A percentile compares a stretch with the other conserved stretches of the same genome.
Evolutionary conservation across 2,797 vertebrate species (phyloP).

Genomic region (Knipowitschia caucasica): DNA sequence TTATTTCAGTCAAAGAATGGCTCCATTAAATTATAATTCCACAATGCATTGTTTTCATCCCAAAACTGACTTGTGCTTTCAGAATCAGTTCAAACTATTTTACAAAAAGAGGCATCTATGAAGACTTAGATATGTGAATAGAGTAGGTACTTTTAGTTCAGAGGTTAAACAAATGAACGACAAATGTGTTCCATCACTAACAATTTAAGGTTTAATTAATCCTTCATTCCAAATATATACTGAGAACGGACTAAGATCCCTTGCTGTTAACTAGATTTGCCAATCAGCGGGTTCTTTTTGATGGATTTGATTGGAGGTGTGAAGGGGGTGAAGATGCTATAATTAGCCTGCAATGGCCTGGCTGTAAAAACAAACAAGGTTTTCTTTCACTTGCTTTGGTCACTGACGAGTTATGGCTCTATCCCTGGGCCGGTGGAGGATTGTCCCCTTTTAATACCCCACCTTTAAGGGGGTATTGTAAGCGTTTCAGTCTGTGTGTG

Average conservation of each 20-base stretch:
- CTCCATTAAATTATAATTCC: not conserved
- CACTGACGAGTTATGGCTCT: conserved; percentile 76
- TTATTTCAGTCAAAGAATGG: conserved; percentile 6
- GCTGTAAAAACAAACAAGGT: conserved; percentile 83
- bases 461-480: no score
- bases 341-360: conserved; percentile 69
- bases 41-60: not conserved
- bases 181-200: not conserved
- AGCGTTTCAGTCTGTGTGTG: no score
- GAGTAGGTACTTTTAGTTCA: no score
- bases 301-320: conserved; percentile 31
- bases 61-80: no score
- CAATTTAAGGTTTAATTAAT: not conserved
- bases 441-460: no score
- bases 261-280: conserved; percentile 28
- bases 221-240: not conserved
- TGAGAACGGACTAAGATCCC: not conserved
- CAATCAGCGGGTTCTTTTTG: conserved; percentile 17
- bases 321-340: conserved; percentile 56
- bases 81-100: no score
- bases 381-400: conserved; percentile 79
- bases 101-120: no score
- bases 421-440: conserved; percentile 32
- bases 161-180: no score
- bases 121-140: no score